Base-by-base conservation (phyloP, 2,797 vertebrate species). In the Epinephelus coioides region DNA sequence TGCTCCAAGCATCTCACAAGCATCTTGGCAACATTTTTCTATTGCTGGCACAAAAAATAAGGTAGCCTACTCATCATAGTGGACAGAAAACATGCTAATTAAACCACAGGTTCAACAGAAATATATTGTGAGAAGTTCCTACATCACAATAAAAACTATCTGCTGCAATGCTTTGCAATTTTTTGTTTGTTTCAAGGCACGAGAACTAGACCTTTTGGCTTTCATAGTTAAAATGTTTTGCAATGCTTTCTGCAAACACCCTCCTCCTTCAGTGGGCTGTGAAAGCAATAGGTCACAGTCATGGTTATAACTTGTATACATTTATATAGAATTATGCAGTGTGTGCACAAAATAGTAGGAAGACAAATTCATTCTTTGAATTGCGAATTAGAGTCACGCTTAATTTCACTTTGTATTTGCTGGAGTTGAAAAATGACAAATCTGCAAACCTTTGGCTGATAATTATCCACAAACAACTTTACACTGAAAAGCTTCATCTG, bases 391-490 rank as follows among this genome's bases (percentile, higher is more conserved):
- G 23, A 68, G 71, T 64, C 4, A 7, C 11, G 47, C 44, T 53
- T 5, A 15, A 55, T 60, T 73, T 49, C 30, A 11, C 2, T 57
- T 71, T 65, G 43, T 5, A 27, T 46, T 38, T 57, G 76, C 64
- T 73, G 2, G 27, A 71, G 55, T 54, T 53, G 0, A 27, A 68
- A 76, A 76, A 69, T 44, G n/a, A 65, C 18, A 77, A 72, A 65
- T 72, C 23, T 12, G 40, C 27, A 18, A 68, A 71, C 46, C n/a
- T 57, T n/a, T n/a, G 49, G 57, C 19, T 64, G 11, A 75, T 67
- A 59, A 74, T 68, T 69, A 78, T 65, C 40, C 12, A 44, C 18
- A 73, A 53, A 75, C 14, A 65, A 62, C 23, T 9, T 78, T 38
- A 23, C n/a, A n/a, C 12, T 40, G 40, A 70, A 71, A 50, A 38